Conservation (phyloP, 2,797 vertebrate species). For the Aeoliscus strigatus region DNA sequence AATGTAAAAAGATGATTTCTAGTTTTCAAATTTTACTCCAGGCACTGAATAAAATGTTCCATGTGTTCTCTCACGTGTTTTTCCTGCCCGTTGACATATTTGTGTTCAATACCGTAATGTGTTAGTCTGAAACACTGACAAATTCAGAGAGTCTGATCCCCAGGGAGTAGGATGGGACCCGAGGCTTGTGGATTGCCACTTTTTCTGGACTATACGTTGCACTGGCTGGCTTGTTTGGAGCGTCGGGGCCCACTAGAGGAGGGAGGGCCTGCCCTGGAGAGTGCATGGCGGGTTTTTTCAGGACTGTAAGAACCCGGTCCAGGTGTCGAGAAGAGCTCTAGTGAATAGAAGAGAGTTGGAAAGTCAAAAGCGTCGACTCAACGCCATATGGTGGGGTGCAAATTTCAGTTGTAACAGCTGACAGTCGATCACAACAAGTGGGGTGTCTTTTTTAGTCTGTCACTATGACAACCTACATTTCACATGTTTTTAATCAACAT, state of each 20-base stretch:
- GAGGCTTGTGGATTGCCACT: slow-evolving; percentile 70
- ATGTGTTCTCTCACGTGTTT: neutral
- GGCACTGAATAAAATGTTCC: slow-evolving; percentile 54
- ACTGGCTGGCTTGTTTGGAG: slow-evolving; percentile 76
- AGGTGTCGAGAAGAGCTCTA: slow-evolving; percentile 71
- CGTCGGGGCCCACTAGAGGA: slow-evolving; percentile 74
- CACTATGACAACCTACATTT: too few species aligned
- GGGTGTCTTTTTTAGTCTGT: neutral
- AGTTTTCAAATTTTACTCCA: slow-evolving; percentile 34
- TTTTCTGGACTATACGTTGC: slow-evolving; percentile 80
- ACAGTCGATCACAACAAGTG: slow-evolving; percentile 8
- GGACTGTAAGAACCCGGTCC: slow-evolving; percentile 84
- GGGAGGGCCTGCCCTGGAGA: slow-evolving; percentile 75
- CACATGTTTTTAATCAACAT: neutral
- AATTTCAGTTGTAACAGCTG: slow-evolving; percentile 35
- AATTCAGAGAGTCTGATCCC: slow-evolving; percentile 80
- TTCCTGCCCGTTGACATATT: neutral
- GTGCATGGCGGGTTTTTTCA: slow-evolving; percentile 69
- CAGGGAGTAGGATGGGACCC: slow-evolving; percentile 79
- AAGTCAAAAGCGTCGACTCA: slow-evolving; percentile 1
- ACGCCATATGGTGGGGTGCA: slow-evolving; percentile 18
- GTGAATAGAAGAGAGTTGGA: slow-evolving; percentile 32
- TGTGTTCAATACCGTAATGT: neutral
- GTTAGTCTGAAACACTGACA: slow-evolving; percentile 61
- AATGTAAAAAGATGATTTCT: slow-evolving; percentile 47